Conservation (phyloP, 2,797 vertebrate species). For the Aeoliscus strigatus region DNA sequence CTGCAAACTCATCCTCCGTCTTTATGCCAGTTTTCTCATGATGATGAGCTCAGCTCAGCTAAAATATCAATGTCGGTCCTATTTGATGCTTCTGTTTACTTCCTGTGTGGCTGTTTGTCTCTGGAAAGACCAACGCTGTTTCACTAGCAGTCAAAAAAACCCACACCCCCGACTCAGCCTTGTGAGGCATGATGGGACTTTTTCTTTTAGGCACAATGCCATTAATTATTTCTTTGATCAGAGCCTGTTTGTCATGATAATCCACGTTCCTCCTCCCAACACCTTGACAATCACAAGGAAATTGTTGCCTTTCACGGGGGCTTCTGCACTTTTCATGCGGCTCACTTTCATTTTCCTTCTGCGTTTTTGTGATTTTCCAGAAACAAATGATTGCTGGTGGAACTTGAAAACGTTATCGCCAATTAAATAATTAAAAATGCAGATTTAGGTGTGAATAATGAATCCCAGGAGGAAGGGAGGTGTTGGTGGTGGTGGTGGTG, state of each 20-base stretch:
- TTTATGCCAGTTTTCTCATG: no score
- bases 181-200: slow-evolving; percentile 84
- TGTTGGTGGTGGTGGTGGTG: no score
- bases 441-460: slow-evolving; percentile 78
- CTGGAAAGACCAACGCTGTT: no score
- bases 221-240: slow-evolving; percentile 91
- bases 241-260: slow-evolving; percentile 88
- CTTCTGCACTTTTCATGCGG: slow-evolving; percentile 37
- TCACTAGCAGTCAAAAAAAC: not conserved
- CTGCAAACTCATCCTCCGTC: no score
- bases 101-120: no score
- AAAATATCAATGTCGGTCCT: no score
- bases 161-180: slow-evolving; percentile 69
- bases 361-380: slow-evolving; percentile 58
- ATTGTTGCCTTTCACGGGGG: slow-evolving; percentile 3
- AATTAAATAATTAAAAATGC: slow-evolving; percentile 81
- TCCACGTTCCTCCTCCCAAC: slow-evolving; percentile 58
- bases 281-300: slow-evolving; percentile 43
- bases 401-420: slow-evolving; percentile 66
- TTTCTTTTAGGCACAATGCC: slow-evolving; percentile 88
- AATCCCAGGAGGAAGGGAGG: slow-evolving; percentile 63
- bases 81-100: no score
- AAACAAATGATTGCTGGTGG: slow-evolving; percentile 63
- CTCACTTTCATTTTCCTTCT: slow-evolving; percentile 32
- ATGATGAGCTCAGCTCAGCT: no score